Evolutionary conservation across 2,888 invertebrate species (phyloP).

Genomic region (Synergus itoensis): DNA sequence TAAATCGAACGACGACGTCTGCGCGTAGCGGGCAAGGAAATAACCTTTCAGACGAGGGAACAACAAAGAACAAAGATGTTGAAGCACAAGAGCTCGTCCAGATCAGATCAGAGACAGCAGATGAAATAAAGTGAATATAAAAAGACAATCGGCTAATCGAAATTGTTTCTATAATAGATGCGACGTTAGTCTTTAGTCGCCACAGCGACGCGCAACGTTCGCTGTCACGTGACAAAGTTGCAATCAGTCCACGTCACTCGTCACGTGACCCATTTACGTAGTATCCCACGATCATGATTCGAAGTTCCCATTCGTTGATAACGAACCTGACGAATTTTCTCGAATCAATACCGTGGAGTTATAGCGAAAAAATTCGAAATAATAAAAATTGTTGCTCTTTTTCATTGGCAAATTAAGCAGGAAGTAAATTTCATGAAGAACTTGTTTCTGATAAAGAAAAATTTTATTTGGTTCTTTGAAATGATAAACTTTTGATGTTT

Average conservation of each 20-base stretch:
- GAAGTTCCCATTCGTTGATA: not conserved
- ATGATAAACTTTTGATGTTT: not conserved
- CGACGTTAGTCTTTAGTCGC: not conserved
- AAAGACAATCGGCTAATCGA: conserved; percentile 12
- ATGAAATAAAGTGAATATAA: conserved; percentile 23
- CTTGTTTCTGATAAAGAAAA: not conserved
- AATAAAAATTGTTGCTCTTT: too few relatives aligned
- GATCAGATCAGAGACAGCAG: conserved; percentile 1
- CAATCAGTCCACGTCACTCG: conserved; percentile 4
- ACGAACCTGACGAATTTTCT: not conserved
- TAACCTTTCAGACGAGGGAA: conserved; percentile 54
- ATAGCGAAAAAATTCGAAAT: not conserved
- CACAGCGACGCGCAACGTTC: not conserved
- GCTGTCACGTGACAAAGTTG: conserved; percentile 13
- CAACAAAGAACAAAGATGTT: conserved; percentile 32
- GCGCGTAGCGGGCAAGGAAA: conserved; percentile 55
- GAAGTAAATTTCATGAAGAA: not conserved
- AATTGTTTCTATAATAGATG: not conserved
- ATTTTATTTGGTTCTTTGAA: not conserved
- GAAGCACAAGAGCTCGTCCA: not conserved
- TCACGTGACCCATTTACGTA: conserved; percentile 34
- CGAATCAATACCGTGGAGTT: not conserved
- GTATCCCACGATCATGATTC: not conserved
- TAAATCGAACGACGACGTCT: conserved; percentile 57
- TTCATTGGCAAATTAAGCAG: not conserved